These are phyloP conservation scores for Artibeus lituratus DNA, from an alignment of 2,797 vertebrate genomes.

Conservation along the genomic window DNA sequence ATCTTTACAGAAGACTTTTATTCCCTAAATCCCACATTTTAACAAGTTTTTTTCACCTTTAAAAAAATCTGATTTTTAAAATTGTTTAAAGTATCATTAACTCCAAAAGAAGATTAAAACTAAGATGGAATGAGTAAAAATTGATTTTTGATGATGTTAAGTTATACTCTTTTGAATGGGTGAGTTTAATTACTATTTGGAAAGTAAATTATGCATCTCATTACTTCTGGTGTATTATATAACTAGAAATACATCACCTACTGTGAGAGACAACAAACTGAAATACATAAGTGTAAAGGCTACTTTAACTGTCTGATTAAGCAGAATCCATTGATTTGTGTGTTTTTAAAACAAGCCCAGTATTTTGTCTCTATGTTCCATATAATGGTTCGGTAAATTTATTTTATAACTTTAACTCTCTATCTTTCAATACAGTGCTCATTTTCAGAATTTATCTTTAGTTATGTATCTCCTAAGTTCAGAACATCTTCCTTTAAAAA, in stretches of 20 bases:
- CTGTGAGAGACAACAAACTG: not conserved
- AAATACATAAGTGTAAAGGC: not conserved
- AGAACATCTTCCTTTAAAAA: not conserved
- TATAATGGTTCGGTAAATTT: not conserved
- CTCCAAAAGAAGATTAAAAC: constrained; percentile 10
- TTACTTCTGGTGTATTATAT: not conserved
- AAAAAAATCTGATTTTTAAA: not conserved
- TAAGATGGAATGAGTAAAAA: constrained; percentile 37
- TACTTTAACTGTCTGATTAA: not conserved
- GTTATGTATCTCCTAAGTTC: not conserved
- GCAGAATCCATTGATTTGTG: not conserved
- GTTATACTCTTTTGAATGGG: constrained; percentile 34
- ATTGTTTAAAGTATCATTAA: not conserved
- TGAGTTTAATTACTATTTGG: constrained; percentile 34
- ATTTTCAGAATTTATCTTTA: constrained; percentile 8
- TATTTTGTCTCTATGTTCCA: not conserved
- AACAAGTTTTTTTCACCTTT: not conserved
- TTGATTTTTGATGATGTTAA: constrained; percentile 40
- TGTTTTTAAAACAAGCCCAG: not conserved
- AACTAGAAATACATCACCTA: not conserved
- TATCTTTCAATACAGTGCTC: not conserved
- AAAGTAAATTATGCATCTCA: not conserved
- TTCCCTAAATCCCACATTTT: not conserved
- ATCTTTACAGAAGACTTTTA: not conserved
- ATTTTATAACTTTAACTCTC: not conserved